Percentiles rank a stretch among this genome's conserved stretches.
Evolutionary conservation across 2,797 vertebrate genomes (phyloP).

Genomic region (Tamandua tetradactyla): DNA sequence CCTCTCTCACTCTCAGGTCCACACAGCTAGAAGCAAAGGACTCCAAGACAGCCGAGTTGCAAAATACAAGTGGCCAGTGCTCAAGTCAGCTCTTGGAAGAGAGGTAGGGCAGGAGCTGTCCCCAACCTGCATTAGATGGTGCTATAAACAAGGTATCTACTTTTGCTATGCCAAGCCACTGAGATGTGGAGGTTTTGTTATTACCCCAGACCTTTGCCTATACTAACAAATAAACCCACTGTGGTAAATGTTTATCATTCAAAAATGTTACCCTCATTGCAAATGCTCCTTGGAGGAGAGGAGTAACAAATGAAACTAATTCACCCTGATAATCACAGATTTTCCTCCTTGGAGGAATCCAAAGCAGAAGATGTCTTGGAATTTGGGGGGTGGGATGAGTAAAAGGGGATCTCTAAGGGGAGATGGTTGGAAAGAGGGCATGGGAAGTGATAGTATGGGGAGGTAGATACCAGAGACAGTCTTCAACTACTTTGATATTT

Average conservation of each 20-base stretch:
- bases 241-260: not conserved
- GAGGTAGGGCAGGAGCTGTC: not conserved
- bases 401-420: not conserved
- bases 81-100: not conserved
- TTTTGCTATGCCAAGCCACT: not conserved
- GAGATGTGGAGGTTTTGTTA: not conserved
- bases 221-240: not conserved
- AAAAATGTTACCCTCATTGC: not conserved
- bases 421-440: not conserved
- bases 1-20: not conserved
- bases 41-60: not conserved
- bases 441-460: not conserved
- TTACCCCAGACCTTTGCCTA: not conserved
- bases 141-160: not conserved
- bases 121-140: not conserved
- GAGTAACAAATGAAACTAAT: not conserved
- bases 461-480: not conserved
- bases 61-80: not conserved
- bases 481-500: not conserved
- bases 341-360: not conserved
- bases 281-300: not conserved
- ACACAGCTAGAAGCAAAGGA: slow-evolving; percentile 23
- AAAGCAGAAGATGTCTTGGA: not conserved
- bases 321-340: not conserved
- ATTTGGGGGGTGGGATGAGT: not conserved